Evolutionary conservation across 2,888 invertebrate genomes (phyloP).

Genomic region (Didymodactylos carnosus): DNA sequence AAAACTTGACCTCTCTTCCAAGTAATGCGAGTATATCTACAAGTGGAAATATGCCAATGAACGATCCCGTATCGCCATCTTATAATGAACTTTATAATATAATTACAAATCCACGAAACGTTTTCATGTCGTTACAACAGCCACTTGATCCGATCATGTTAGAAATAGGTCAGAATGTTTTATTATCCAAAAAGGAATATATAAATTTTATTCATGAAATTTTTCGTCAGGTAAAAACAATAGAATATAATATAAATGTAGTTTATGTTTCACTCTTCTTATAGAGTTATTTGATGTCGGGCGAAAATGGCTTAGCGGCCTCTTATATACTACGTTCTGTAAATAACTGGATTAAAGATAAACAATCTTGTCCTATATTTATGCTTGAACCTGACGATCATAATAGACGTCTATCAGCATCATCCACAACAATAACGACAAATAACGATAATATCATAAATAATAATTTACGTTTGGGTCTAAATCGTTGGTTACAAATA

Average conservation of each 20-base stretch:
- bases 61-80: conserved; percentile 22
- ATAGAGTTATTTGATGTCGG: neutral
- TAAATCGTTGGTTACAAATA: neutral
- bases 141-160: neutral
- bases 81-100: conserved; percentile 6
- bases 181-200: conserved; percentile 67
- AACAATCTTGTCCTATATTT: conserved; percentile 49
- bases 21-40: too few species aligned
- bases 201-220: conserved; percentile 83
- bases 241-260: too few species aligned
- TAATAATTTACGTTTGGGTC: neutral
- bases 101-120: neutral
- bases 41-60: conserved; percentile 25
- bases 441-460: neutral
- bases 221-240: conserved; percentile 55
- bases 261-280: too few species aligned
- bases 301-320: neutral
- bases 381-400: conserved; percentile 40
- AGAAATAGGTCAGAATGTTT: conserved; percentile 58
- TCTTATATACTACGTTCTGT: neutral
- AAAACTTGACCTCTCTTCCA: too few species aligned
- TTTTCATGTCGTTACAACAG: neutral
- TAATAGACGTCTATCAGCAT: neutral
- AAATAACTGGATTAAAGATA: neutral
- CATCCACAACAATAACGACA: too few species aligned